Conservation (phyloP, 2,888 invertebrate genomes). For the Nomada ferruginata region DNA sequence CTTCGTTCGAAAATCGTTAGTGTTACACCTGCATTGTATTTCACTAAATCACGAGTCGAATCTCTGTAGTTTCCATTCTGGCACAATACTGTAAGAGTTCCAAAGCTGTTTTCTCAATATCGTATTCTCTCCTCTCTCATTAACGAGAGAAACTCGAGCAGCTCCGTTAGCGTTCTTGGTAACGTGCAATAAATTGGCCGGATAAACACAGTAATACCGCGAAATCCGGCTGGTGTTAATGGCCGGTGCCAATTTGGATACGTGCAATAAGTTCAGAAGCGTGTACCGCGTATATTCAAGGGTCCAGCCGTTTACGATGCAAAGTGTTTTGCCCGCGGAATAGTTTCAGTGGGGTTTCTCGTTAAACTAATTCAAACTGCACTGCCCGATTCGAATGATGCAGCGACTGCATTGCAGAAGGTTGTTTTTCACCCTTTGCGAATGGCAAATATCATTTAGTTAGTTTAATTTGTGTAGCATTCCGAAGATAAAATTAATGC, state of each 20-base stretch:
- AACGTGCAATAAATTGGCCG: constrained; percentile 43
- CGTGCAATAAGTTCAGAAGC: constrained; percentile 40
- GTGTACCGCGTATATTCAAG: not conserved
- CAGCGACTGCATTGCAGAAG: not conserved
- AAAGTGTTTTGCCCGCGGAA: not conserved
- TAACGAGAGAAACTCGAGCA: constrained; percentile 35
- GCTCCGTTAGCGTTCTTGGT: constrained; percentile 38
- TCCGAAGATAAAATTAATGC: not conserved
- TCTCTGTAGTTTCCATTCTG: not conserved
- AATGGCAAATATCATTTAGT: not conserved
- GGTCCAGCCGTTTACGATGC: not conserved
- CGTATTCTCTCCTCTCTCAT: constrained; percentile 15
- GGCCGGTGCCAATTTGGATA: constrained; percentile 40
- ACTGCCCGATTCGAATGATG: not conserved
- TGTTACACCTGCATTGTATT: no score
- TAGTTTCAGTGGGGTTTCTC: constrained; percentile 19
- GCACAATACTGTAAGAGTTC: not conserved
- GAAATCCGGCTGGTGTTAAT: constrained; percentile 38
- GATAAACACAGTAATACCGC: constrained; percentile 41
- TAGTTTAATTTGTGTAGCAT: no score
- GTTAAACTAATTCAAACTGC: constrained; percentile 31
- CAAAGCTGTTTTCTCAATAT: constrained; percentile 1
- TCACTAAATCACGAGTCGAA: no score
- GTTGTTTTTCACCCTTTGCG: not conserved
- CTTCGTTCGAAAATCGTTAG: no score